Evolutionary conservation across 1,140 invertebrate species (phyloP), one percentile per base, ranked within the genome.

Genomic region (Babylonia areolata): DNA sequence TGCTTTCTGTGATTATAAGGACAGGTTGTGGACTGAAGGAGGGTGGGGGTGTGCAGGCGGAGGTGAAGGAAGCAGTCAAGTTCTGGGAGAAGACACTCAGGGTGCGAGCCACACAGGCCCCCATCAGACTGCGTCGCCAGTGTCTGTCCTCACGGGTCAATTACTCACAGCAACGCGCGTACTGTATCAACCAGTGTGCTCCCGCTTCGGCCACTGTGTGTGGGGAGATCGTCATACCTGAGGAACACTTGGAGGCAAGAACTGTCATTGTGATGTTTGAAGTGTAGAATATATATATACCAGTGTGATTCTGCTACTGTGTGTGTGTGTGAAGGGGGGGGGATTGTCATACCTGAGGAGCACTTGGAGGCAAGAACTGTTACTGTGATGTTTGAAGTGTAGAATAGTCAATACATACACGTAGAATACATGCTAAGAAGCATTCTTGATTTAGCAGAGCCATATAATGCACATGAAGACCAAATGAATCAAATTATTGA

Each of bases 321-420:
- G 96, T 99, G 98, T 94, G n/a, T n/a, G n/a, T n/a, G n/a, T n/a
- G n/a, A n/a, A n/a, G n/a, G n/a, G n/a, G 98, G 98, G 0, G 98
- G 99, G 94, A 97, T 99, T 9, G 95, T 95, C 88, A 98, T 99
- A 15, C 98, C 98, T 0, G 96, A 97, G 90, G 95, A 97, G 78
- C 98, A 99, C 95, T 96, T 99, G 75, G 97, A 99, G 93, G 98
- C 98, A 95, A n/a, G n/a, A n/a, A n/a, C n/a, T n/a, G n/a, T n/a
- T n/a, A n/a, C n/a, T n/a, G n/a, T n/a, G n/a, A n/a, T n/a, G n/a
- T n/a, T n/a, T n/a, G n/a, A n/a, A n/a, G n/a, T n/a, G n/a, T n/a
- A n/a, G n/a, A n/a, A n/a, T n/a, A n/a, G n/a, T n/a, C n/a, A n/a
- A n/a, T n/a, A n/a, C n/a, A n/a, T n/a, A n/a, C n/a, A n/a, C n/a